A percentile compares a stretch with the other conserved stretches of the same genome.
Evolutionary conservation across 37 sponge, comb jelly and placozoan species (phyloP).

Genomic region (Beroe forskalii): DNA sequence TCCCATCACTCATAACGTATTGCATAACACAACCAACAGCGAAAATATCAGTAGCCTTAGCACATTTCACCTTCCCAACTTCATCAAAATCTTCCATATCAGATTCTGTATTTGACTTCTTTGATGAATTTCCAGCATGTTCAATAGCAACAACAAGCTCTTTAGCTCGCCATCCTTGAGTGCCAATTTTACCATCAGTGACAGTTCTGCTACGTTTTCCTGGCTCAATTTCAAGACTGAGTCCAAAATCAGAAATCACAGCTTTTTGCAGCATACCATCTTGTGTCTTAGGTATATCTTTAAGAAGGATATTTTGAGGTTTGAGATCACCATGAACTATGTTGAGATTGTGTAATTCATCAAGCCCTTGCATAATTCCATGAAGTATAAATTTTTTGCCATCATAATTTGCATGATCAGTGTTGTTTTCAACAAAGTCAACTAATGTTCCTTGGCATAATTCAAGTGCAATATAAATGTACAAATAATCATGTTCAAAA

Average conservation of each 20-base stretch:
- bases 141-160: no score
- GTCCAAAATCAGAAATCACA: conserved; percentile 56
- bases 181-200: neutral
- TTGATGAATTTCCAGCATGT: no score
- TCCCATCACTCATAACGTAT: neutral
- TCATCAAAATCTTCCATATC: neutral
- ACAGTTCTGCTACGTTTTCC: neutral
- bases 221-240: conserved; percentile 5
- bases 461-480: conserved; percentile 4
- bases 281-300: neutral
- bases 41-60: neutral
- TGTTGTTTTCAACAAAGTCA: neutral
- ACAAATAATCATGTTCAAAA: neutral
- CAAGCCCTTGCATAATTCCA: neutral
- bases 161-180: conserved; percentile 24
- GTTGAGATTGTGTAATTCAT: neutral
- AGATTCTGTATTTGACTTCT: no score
- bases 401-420: neutral
- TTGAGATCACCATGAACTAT: conserved; percentile 48
- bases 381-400: neutral
- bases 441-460: neutral
- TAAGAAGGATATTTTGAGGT: conserved; percentile 22
- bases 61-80: neutral
- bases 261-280: neutral
- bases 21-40: conserved; percentile 35